Percentiles rank a stretch among this genome's conserved stretches.
phyloP scores from a whole-genome alignment of 1,140 invertebrate genomes.

The Cataglyphis hispanica region DNA sequence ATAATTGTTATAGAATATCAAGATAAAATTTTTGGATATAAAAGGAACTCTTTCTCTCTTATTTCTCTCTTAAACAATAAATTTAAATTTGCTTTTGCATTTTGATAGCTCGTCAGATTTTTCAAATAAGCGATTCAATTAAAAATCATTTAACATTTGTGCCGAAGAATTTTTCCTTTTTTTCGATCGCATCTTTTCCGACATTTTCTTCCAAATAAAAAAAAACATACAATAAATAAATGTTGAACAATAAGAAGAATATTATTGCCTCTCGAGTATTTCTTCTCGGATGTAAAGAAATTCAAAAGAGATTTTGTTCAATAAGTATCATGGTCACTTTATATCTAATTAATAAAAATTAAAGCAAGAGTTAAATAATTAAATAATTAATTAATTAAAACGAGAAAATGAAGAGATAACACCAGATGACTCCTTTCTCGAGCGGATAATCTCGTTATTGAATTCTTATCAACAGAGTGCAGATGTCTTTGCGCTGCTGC shows the following conservation, averaged over 20 bases:
- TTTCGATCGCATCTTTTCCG: no score
- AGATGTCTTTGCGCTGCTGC: slow-evolving; percentile 51
- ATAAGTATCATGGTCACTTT: neutral
- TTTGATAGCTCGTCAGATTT: neutral
- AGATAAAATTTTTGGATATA: neutral
- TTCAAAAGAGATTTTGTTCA: no score
- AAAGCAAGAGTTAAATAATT: no score
- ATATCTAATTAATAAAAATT: neutral
- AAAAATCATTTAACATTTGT: neutral
- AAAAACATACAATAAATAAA: neutral
- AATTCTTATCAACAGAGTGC: slow-evolving; percentile 77
- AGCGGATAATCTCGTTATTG: slow-evolving; percentile 70
- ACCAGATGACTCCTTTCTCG: slow-evolving; percentile 51
- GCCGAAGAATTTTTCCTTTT: neutral
- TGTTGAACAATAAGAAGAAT: neutral
- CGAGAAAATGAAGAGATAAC: slow-evolving; percentile 74
- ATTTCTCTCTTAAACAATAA: no score
- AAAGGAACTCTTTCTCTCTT: neutral
- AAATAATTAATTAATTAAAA: slow-evolving; percentile 47
- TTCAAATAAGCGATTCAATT: neutral
- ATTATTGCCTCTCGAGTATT: neutral
- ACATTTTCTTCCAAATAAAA: neutral
- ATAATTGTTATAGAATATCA: neutral
- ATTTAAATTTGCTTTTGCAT: neutral
- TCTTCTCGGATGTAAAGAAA: neutral